phyloP scores from a whole-genome alignment of 2,888 invertebrate genomes.

The Chorisops tibialis region DNA sequence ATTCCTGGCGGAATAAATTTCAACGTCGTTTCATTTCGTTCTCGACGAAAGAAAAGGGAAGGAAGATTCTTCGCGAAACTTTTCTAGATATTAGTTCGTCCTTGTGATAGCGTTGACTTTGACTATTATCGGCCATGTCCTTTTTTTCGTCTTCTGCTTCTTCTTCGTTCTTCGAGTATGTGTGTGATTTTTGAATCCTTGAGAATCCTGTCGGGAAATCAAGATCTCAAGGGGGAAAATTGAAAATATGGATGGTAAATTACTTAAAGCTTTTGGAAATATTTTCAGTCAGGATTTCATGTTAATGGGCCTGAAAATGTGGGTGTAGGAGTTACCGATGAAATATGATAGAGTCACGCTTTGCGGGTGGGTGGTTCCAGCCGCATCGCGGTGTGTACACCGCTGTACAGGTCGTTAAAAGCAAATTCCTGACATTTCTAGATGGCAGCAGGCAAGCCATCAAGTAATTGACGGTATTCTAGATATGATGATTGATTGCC shows the following conservation, averaged over 20 bases:
- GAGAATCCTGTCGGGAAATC: not conserved
- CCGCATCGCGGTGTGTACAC: no score
- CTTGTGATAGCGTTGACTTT: not conserved
- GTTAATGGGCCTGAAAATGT: not conserved
- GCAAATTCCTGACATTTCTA: no score
- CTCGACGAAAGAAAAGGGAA: not conserved
- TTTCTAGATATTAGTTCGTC: not conserved
- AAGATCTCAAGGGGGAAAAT: not conserved
- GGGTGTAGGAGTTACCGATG: not conserved
- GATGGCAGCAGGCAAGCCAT: no score
- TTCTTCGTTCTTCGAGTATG: not conserved
- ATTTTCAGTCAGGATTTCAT: not conserved
- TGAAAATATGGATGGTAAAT: no score
- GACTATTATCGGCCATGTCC: not conserved
- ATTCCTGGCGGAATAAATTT: slow-evolving; percentile 24
- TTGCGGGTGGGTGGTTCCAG: not conserved
- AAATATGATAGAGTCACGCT: slow-evolving; percentile 1
- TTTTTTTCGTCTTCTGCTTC: not conserved
- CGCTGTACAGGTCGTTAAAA: no score
- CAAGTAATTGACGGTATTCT: no score
- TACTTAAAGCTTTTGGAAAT: not conserved
- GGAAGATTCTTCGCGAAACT: no score
- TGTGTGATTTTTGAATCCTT: not conserved
- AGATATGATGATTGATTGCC: no score
- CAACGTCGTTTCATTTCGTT: slow-evolving; percentile 6